Base-by-base conservation (phyloP, 2,888 invertebrate species). In the Thymelicus acteon region DNA sequence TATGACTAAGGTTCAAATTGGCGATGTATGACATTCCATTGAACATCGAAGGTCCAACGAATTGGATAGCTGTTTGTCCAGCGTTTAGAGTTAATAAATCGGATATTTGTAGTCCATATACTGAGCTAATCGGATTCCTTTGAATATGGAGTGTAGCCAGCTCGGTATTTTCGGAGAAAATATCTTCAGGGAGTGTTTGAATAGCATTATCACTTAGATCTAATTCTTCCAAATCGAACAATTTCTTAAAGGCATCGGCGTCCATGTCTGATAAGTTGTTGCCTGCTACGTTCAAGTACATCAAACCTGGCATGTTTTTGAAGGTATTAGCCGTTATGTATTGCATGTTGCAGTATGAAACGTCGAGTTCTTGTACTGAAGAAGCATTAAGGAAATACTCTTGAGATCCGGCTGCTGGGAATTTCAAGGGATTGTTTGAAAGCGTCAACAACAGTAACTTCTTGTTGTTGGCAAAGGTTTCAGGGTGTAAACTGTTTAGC, bases 141-240 rank as follows among this genome's bases (percentile, higher is more conserved):
- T 96, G 95, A 76, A 97, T 91, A 78, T 95, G 95, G 19, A 97
- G 94, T 6, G 95, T 96, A 65, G 95, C 95, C 65, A 97, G 88
- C 74, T 95, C 95, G 44, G 89, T 91, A 72, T 96, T 97, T 72
- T 95, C 94, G 7, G 95, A 94, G 84, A 97, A 97, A 49, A 96
- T 89, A 12, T 95, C 95, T 8, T 92, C 85, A 0, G 96, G 95
- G 63, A 97, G 87, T 4, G 94, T 93, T 74, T 91, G 94, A 44
- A 97, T 93, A 7, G 94, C 91, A 82, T 97, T 97, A 76, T 96
- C 95, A 19, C 97, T 96, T 8, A 97, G 88, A 80, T 97, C 96
- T 40, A 97, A 86, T 80, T 97, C 97, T 82, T 96, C 96, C 68
- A 97, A 93, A 62, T 95, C 95, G 12, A 95, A 90, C 37, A 96